Percentiles rank a stretch among this genome's conserved stretches.
Conservation (phyloP, 2,797 vertebrate species). For the Coilia nasus region DNA sequence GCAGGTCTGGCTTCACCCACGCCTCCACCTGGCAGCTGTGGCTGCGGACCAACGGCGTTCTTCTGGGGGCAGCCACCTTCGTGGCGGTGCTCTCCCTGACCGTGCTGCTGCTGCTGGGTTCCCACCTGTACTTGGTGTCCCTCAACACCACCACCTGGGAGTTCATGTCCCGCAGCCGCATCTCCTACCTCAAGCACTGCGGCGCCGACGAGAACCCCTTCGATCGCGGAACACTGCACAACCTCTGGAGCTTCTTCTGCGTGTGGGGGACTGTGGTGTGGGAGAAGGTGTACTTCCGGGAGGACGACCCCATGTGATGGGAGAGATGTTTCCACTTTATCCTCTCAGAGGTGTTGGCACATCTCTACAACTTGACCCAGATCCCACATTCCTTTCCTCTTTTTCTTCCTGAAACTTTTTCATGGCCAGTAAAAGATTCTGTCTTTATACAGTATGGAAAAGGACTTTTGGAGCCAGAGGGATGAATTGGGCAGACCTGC, state of each 20-base stretch:
- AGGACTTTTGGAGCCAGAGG: background rate
- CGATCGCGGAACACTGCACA: conserved; percentile 83
- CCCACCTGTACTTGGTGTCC: conserved; percentile 91
- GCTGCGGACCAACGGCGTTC: conserved; percentile 79
- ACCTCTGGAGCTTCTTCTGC: conserved; percentile 94
- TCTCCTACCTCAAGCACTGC: conserved; percentile 90
- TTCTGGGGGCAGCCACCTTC: conserved; percentile 77
- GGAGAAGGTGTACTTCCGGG: conserved; percentile 87
- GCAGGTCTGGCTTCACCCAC: conserved; percentile 86
- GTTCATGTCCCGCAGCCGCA: conserved; percentile 92
- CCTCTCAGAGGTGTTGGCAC: no score
- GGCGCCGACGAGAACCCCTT: conserved; percentile 87
- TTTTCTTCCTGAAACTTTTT: background rate
- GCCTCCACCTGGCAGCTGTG: conserved; percentile 78
- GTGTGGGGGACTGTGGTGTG: conserved; percentile 80
- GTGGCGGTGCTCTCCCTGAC: conserved; percentile 74
- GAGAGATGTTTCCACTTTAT: no score
- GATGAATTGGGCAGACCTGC: background rate
- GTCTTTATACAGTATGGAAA: background rate
- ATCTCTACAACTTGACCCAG: no score
- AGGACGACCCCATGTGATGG: conserved; percentile 74
- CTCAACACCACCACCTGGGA: conserved; percentile 96
- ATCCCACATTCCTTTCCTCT: background rate
- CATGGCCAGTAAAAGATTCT: background rate
- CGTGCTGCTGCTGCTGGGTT: conserved; percentile 84